Base-by-base conservation (phyloP, 2,113 vertebrate genomes). In the Colius striatus region DNA sequence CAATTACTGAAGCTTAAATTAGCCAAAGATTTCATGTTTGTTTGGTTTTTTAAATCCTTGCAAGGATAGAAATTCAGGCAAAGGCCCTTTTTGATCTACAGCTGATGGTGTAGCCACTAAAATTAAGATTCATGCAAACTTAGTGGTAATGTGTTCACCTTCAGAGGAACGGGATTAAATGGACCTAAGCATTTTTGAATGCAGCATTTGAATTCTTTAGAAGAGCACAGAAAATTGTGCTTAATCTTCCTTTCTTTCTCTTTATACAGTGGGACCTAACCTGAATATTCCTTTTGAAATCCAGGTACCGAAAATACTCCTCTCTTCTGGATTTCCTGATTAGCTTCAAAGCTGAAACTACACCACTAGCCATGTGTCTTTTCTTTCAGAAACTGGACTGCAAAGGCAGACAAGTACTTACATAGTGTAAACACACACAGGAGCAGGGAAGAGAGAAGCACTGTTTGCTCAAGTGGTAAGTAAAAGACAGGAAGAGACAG, bases 241-340 rank as follows among this genome's bases (percentile, higher is more conserved):
- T 77, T 78, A 84, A 16, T 67, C 9, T 6, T 86, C 30, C 48
- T 92, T 51, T 78, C 34, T 79, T 84, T 62, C 36, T 61, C 70
- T 82, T 43, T 51, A 47, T 25, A 70, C 13, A 55, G 25, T 6
- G 5, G 14, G 36, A 5, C 23, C 53, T 84, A 91, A 50, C 6
- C 8, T 67, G 48, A 93, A 60, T 51, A 70, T 72, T 78, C 34
- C 19, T 87, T 90, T 63, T 29, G 81, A 78, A 93, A 86, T 54
- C 5, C 11, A 81, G 53, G 16, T 89, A 84, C 11, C 10, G 36
- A 13, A 72, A 75, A 26, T 61, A 60, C 6, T 72, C 26, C 16
- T 11, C 55, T 90, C 23, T 82, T 87, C 43, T 74, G 12, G 16
- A 87, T 55, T 86, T 38, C 34, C 32, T 81, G 43, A 55, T 60